These are phyloP conservation scores for Neoaliturus tenellus DNA, from an alignment of 2,888 invertebrate genomes.

Conservation along the genomic window DNA sequence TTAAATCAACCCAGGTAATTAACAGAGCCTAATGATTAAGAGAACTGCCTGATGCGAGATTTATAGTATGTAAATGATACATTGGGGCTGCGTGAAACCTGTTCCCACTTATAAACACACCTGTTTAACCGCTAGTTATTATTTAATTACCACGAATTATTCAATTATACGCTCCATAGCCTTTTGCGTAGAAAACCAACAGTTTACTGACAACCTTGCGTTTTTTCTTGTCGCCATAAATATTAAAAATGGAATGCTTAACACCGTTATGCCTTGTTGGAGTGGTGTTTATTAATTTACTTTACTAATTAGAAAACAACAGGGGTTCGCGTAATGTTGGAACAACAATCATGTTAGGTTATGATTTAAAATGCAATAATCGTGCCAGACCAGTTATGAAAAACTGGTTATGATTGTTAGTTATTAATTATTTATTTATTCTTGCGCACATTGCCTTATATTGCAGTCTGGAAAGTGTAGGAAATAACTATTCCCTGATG, in stretches of 20 bases:
- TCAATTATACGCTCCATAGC: conserved; percentile 17
- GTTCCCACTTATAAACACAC: conserved; percentile 43
- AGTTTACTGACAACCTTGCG: conserved; percentile 1
- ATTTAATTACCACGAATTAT: conserved; percentile 27
- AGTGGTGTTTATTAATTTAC: conserved; percentile 17
- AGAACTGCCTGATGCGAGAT: neutral
- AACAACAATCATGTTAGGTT: neutral
- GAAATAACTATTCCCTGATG: too few relatives aligned
- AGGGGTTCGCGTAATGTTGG: neutral
- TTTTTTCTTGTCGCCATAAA: neutral
- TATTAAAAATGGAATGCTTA: neutral
- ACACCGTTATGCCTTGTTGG: neutral
- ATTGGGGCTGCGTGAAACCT: conserved; percentile 15
- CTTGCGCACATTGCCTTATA: neutral
- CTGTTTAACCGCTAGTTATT: conserved; percentile 27
- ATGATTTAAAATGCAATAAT: neutral
- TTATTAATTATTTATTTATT: neutral
- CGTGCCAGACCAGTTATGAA: neutral
- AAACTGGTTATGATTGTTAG: neutral
- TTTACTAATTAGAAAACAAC: neutral
- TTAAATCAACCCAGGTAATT: conserved; percentile 24
- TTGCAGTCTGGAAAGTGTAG: too few relatives aligned
- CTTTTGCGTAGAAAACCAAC: neutral
- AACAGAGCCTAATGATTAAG: neutral
- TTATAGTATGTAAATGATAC: conserved; percentile 50